phyloP scores from a whole-genome alignment of 2,888 invertebrate species.

The Pristionchus mayeri region DNA sequence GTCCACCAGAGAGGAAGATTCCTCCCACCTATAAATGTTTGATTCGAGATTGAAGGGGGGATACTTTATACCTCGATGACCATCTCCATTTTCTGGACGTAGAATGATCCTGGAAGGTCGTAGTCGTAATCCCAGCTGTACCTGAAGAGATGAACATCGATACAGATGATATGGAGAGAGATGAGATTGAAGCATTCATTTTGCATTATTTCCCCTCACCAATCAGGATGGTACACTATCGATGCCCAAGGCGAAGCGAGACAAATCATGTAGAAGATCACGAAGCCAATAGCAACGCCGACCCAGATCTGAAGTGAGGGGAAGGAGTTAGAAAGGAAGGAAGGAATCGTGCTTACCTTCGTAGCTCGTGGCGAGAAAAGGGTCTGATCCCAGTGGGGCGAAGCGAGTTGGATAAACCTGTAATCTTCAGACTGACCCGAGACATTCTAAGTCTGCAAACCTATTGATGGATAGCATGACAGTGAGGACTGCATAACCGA shows the following conservation, averaged over 20 bases:
- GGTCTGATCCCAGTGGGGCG: constrained; percentile 55
- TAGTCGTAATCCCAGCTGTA: constrained; percentile 69
- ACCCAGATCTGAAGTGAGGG: constrained; percentile 67
- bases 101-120: constrained; percentile 51
- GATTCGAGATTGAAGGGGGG: neutral
- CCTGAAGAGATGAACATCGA: constrained; percentile 45
- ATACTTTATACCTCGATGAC: constrained; percentile 58
- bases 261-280: constrained; percentile 57
- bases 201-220: constrained; percentile 48
- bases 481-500: constrained; percentile 68
- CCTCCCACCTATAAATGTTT: constrained; percentile 56
- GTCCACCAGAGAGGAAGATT: constrained; percentile 63
- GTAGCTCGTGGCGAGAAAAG: constrained; percentile 56
- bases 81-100: constrained; percentile 66
- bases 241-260: constrained; percentile 64
- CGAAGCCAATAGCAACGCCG: constrained; percentile 48
- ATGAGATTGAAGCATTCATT: neutral
- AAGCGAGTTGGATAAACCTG: constrained; percentile 62
- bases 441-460: neutral
- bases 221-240: constrained; percentile 64
- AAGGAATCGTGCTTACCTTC: constrained; percentile 50
- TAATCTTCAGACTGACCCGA: neutral
- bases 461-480: constrained; percentile 62
- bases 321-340: too few relatives aligned
- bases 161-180: neutral